Percentiles rank a stretch among this genome's conserved stretches.
Evolutionary conservation across 2,888 invertebrate genomes (phyloP).

Genomic region (Pelosia muscerda): DNA sequence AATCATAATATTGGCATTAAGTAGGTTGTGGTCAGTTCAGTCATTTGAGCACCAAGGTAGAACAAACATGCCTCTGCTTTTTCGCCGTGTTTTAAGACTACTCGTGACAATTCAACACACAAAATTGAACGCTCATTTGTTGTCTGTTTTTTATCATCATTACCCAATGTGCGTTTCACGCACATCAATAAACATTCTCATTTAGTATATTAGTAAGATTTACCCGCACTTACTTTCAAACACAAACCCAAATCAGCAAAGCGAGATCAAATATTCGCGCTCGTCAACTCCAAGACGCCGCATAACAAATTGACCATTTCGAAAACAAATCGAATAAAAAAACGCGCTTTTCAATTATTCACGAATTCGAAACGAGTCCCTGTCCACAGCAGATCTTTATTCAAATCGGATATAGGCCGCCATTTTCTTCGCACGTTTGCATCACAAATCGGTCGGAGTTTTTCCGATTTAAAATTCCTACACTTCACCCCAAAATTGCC

Average conservation of each 20-base stretch:
- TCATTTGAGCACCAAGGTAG: too few relatives aligned
- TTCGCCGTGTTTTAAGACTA: too few relatives aligned
- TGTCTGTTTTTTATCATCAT: too few relatives aligned
- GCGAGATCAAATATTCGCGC: slow-evolving; percentile 18
- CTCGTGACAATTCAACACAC: too few relatives aligned
- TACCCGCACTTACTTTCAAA: slow-evolving; percentile 10
- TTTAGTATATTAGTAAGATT: not conserved
- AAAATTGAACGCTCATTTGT: too few relatives aligned
- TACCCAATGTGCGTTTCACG: not conserved
- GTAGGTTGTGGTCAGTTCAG: too few relatives aligned
- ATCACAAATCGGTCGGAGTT: slow-evolving; percentile 83
- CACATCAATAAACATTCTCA: not conserved
- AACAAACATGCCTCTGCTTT: too few relatives aligned
- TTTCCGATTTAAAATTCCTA: slow-evolving; percentile 75
- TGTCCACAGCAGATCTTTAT: slow-evolving; percentile 66
- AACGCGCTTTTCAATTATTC: slow-evolving; percentile 54
- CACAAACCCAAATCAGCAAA: slow-evolving; percentile 18
- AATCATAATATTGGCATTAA: not conserved
- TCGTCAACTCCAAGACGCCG: slow-evolving; percentile 35
- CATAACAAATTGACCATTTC: slow-evolving; percentile 54
- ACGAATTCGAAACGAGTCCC: slow-evolving; percentile 49
- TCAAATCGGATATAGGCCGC: slow-evolving; percentile 76
- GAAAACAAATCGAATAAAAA: slow-evolving; percentile 53
- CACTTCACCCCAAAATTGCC: slow-evolving; percentile 77
- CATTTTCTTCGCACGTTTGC: slow-evolving; percentile 81